phyloP scores from a whole-genome alignment of 1,140 invertebrate genomes.

The Hypsibius dujardini region DNA sequence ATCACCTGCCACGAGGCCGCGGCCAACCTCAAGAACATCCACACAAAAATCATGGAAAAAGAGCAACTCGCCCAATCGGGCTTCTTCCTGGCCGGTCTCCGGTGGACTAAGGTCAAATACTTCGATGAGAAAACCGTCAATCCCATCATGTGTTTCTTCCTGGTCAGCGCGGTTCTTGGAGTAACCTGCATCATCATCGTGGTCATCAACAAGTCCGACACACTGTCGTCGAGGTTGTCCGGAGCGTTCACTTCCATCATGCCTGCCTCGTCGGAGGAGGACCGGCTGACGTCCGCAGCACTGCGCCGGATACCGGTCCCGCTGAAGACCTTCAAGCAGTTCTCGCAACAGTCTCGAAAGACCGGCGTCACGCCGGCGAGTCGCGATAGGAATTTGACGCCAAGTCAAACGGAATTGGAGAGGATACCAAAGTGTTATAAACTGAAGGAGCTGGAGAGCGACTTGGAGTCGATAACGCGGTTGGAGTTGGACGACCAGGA shows the following conservation, averaged over 20 bases:
- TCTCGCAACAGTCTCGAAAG: too few relatives aligned
- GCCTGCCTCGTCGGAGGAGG: too few relatives aligned
- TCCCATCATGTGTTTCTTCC: not conserved
- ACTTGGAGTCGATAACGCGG: not conserved
- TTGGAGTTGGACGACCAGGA: not conserved
- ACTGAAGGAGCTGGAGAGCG: conserved; percentile 5
- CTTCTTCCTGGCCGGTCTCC: not conserved
- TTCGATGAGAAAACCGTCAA: not conserved
- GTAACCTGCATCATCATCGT: not conserved
- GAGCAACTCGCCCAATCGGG: not conserved
- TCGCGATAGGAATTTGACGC: too few relatives aligned
- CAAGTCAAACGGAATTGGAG: too few relatives aligned
- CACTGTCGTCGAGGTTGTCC: too few relatives aligned
- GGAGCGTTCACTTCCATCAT: too few relatives aligned
- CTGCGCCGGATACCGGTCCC: too few relatives aligned
- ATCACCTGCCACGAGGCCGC: too few relatives aligned
- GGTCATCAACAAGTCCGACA: not conserved
- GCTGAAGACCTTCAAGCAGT: too few relatives aligned
- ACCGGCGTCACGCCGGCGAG: too few relatives aligned
- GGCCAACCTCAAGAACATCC: not conserved
- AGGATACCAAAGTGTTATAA: conserved; percentile 6
- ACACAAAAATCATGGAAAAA: not conserved
- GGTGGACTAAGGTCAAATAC: not conserved
- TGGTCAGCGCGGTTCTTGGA: not conserved
- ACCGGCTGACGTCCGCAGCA: too few relatives aligned